A percentile compares a stretch with the other conserved stretches of the same genome.
Evolutionary conservation across 2,888 invertebrate genomes (phyloP).

Genomic region (Beris chalybata): DNA sequence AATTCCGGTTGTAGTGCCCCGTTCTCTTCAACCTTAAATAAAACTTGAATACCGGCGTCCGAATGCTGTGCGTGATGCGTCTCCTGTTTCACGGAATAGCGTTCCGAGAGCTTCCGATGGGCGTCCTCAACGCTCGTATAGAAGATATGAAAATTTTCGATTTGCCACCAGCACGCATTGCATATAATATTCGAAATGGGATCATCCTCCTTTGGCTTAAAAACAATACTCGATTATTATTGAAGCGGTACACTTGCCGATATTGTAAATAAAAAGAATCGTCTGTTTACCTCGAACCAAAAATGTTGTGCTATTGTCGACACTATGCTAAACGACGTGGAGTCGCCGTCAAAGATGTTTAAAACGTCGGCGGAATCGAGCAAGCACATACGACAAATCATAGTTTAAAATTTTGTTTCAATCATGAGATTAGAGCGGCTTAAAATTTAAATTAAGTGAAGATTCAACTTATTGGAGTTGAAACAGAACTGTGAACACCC

Average conservation of each 20-base stretch:
- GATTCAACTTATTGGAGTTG: too few species aligned
- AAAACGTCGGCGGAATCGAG: constrained; percentile 46
- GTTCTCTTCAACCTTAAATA: constrained; percentile 14
- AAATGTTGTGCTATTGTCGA: constrained; percentile 50
- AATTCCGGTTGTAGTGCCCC: background rate
- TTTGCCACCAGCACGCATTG: constrained; percentile 49
- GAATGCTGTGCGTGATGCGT: background rate
- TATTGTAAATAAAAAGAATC: background rate
- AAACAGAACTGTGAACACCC: too few species aligned
- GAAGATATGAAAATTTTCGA: constrained; percentile 51
- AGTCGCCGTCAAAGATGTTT: constrained; percentile 49
- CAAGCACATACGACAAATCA: constrained; percentile 37
- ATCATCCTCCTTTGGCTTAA: constrained; percentile 48
- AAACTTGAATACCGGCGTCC: constrained; percentile 9
- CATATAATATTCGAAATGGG: constrained; percentile 52
- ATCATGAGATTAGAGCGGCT: too few species aligned
- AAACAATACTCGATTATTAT: background rate
- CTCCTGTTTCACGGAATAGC: constrained; percentile 11
- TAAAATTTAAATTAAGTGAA: too few species aligned
- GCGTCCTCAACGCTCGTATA: constrained; percentile 50
- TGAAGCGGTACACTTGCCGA: background rate
- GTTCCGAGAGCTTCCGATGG: constrained; percentile 49
- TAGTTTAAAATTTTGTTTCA: background rate
- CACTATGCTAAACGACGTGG: constrained; percentile 47
- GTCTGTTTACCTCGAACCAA: constrained; percentile 52